Evolutionary conservation across 2,797 vertebrate species (phyloP).

Genomic region (Taeniopygia guttata): DNA sequence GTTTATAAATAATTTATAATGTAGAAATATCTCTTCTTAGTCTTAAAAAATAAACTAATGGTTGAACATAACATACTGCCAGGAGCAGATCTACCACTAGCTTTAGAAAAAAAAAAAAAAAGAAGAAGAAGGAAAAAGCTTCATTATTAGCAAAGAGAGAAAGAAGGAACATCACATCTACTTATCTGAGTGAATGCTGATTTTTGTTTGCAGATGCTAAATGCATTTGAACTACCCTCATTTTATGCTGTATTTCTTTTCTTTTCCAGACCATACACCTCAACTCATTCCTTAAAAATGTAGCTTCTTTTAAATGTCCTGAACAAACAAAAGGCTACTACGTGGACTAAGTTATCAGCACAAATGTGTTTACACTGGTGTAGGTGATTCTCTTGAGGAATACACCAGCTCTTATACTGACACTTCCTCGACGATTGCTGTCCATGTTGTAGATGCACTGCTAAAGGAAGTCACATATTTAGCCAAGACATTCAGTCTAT

Average conservation of each 20-base stretch:
- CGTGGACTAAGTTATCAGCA: not conserved
- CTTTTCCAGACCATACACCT: constrained; percentile 31
- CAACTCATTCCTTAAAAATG: constrained; percentile 13
- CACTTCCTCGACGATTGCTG: not conserved
- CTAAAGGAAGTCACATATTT: not conserved
- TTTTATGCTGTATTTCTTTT: constrained; percentile 27
- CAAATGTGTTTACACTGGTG: not conserved
- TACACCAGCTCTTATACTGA: not conserved
- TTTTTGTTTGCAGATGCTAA: constrained; percentile 49
- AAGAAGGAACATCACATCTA: constrained; percentile 19
- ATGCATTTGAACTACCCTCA: not conserved
- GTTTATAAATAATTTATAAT: constrained; percentile 85
- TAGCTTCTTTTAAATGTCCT: constrained; percentile 4
- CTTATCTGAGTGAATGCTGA: constrained; percentile 24
- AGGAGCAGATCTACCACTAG: constrained; percentile 68
- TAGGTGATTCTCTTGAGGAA: not conserved
- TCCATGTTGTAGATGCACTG: not conserved
- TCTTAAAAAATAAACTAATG: constrained; percentile 84
- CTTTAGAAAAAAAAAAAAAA: constrained; percentile 22
- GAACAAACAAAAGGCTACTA: not conserved
- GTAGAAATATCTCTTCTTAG: constrained; percentile 80
- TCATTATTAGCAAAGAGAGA: constrained; percentile 68
- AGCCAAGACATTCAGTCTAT: constrained; percentile 50
- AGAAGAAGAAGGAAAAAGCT: not conserved
- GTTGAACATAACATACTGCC: constrained; percentile 78